Evolutionary conservation across 1,140 invertebrate species (phyloP).

Genomic region (Dermatophagoides farinae): DNA sequence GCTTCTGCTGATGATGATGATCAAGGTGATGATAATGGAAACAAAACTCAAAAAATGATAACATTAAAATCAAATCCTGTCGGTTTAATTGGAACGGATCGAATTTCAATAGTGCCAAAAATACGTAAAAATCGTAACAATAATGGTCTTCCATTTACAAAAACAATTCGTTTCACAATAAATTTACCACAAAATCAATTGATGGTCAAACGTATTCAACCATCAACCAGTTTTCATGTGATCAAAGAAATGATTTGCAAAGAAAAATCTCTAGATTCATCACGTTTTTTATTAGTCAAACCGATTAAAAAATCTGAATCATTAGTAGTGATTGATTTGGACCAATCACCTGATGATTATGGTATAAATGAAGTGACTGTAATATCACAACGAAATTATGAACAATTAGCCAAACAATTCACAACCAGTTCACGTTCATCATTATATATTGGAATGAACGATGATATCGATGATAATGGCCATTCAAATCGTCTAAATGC

Average conservation of each 20-base stretch:
- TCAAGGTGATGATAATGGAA: slow-evolving; percentile 32
- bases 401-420: neutral
- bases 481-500: neutral
- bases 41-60: slow-evolving; percentile 58
- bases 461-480: neutral
- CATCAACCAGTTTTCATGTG: slow-evolving; percentile 40
- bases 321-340: slow-evolving; percentile 15
- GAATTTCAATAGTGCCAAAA: neutral
- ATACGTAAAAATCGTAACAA: neutral
- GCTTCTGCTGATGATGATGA: slow-evolving; percentile 31
- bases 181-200: slow-evolving; percentile 61
- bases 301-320: slow-evolving; percentile 1
- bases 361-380: slow-evolving; percentile 17
- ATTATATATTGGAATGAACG: neutral
- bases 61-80: slow-evolving; percentile 34
- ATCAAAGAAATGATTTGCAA: slow-evolving; percentile 48
- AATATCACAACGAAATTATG: slow-evolving; percentile 14
- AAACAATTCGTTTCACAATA: slow-evolving; percentile 53
- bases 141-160: slow-evolving; percentile 23
- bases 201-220: slow-evolving; percentile 47
- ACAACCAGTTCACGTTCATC: neutral
- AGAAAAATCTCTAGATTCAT: slow-evolving; percentile 52
- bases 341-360: slow-evolving; percentile 17
- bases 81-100: slow-evolving; percentile 39
- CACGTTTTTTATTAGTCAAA: slow-evolving; percentile 43